These are phyloP conservation scores for Trichogramma dendrolimi DNA, from an alignment of 2,888 invertebrate genomes.

Conservation along the genomic window DNA sequence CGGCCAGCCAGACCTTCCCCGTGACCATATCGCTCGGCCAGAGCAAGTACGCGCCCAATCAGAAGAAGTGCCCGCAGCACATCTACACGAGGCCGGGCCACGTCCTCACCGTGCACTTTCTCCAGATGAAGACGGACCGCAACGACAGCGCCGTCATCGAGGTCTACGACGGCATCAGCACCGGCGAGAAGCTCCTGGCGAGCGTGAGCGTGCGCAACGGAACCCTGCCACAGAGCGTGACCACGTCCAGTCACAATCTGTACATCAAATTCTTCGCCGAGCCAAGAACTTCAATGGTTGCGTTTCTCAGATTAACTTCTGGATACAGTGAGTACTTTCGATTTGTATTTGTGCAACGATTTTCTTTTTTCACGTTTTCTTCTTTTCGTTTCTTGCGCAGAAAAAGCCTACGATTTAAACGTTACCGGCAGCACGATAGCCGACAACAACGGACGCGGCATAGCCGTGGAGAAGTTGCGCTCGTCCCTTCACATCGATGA, in stretches of 20 bases:
- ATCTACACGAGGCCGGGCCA: slow-evolving; percentile 76
- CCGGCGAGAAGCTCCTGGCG: slow-evolving; percentile 67
- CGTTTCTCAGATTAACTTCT: slow-evolving; percentile 75
- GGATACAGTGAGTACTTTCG: slow-evolving; percentile 58
- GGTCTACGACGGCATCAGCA: slow-evolving; percentile 73
- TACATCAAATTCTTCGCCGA: slow-evolving; percentile 75
- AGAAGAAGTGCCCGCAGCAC: slow-evolving; percentile 72
- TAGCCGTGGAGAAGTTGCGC: slow-evolving; percentile 86
- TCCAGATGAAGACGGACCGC: slow-evolving; percentile 72
- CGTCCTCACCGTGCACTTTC: slow-evolving; percentile 79
- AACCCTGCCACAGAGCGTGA: slow-evolving; percentile 83
- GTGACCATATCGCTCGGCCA: slow-evolving; percentile 79
- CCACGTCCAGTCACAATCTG: slow-evolving; percentile 75
- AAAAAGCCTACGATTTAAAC: slow-evolving; percentile 78
- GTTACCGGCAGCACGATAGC: slow-evolving; percentile 79
- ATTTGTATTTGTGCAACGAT: not conserved
- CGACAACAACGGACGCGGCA: slow-evolving; percentile 91
- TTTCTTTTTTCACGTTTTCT: not conserved
- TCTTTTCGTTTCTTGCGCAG: slow-evolving; percentile 37
- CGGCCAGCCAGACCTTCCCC: slow-evolving; percentile 82
- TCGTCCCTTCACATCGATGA: slow-evolving; percentile 83
- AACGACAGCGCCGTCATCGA: slow-evolving; percentile 72
- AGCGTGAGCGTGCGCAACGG: slow-evolving; percentile 74
- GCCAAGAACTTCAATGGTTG: slow-evolving; percentile 67
- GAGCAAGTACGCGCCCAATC: slow-evolving; percentile 66